Evolutionary conservation across 2,888 invertebrate genomes (phyloP), one percentile per base, ranked within the genome.

Genomic region (Plagodis pulveraria): DNA sequence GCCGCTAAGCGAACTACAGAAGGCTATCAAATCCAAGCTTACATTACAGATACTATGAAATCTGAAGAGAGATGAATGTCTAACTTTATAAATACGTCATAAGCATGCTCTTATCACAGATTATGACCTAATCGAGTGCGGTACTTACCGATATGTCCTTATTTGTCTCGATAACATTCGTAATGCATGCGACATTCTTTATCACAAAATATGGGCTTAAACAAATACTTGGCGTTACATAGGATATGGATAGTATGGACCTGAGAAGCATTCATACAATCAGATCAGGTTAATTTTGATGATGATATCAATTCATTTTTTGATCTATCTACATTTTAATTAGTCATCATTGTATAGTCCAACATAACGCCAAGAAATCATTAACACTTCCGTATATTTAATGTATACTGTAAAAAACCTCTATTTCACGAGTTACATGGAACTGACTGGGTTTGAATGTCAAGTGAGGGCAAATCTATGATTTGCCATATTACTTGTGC

Each of bases 21-120:
- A 87, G 83, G 77, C 81, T 86, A 85, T 88, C 82, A 87, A 89
- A 90, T 89, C 84, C 84, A 89, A 90, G 84, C 88, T 84, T 87
- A 59, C 22, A 62, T 76, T 71, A 85, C 75, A 80, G 67, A 64
- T 60, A 71, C 77, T 78, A 79, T 78, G 77, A 76, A 69, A 78
- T 65, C 77, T 72, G 77, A 84, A 82, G 78, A 81, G 77, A 84
- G 72, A 85, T 69, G 65, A 64, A 58, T 47, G 10, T 45, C 62
- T 69, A 69, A 61, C 56, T 67, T 69, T 83, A 82, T 80, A 83
- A 81, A 81, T 86, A 89, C 76, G 82, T 88, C 87, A 87, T 87
- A 90, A 89, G 86, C 84, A 85, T 89, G 85, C 78, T 76, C 87
- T 88, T 92, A 91, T 91, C 91, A 92, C 92, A 92, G 90, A 86